Base-by-base conservation (phyloP, 2,888 invertebrate genomes). In the Euproctis similis region DNA sequence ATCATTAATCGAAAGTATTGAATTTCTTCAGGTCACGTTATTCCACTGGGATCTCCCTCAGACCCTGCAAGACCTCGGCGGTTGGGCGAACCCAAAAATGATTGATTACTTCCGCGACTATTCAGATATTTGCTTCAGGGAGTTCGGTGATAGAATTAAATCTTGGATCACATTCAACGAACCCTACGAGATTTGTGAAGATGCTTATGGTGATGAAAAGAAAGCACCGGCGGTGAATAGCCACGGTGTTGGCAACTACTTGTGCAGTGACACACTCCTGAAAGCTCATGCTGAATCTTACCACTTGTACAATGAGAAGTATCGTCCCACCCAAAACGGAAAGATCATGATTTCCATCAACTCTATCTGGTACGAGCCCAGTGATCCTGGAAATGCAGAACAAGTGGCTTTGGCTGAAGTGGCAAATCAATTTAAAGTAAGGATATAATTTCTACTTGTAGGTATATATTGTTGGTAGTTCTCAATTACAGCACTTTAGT, bases 121-220 rank as follows among this genome's bases (percentile, higher is more conserved):
- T 46, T 71, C 88, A 2, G 74, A 81, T 31, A 26, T 88, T 1
- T 82, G 87, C 58, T 88, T 82, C 58, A 70, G 70, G 35, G 68
- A 80, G 32, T 88, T 87, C 42, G 88, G 88, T 14, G 82, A 80
- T 44, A 77, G 75, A 52, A 86, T 89, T 26, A 88, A 89, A 46
- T 78, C 80, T 4, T 92, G 91, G 90, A 87, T 90, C 24, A 92
- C 92, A 0, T 78, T 92, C 42, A 92, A 92, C 53, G 90, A 91
- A 50, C 90, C 90, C 0, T 84, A 77, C 31, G 84, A 86, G 39
- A 74, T 85, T 23, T 87, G 86, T 49, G 74, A 78, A 38, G 73
- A 76, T 26, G 87, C 86, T 59, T 77, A 90, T 49, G 88, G 87
- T 5, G 77, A 77, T 39, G 69, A 61, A 0, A 72, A 70, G 42